phyloP scores from a whole-genome alignment of 2,797 vertebrate species.

The Acanthis flammea region DNA sequence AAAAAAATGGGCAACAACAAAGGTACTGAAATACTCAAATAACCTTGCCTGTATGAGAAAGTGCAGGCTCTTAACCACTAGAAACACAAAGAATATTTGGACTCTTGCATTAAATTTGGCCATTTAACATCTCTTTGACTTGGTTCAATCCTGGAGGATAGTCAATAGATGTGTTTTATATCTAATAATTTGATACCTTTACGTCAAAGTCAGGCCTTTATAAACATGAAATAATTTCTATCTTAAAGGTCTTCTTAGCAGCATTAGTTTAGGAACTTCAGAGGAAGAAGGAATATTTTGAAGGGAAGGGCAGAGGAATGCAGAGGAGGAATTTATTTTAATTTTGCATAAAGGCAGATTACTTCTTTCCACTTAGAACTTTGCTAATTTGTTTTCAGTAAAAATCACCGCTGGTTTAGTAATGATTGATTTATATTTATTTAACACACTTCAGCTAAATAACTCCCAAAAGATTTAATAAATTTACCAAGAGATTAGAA shows the following conservation, averaged over 20 bases:
- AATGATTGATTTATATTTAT: constrained; percentile 12
- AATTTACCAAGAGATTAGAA: background rate
- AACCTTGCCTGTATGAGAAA: background rate
- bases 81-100: background rate
- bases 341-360: background rate
- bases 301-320: background rate
- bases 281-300: background rate
- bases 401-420: background rate
- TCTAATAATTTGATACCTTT: background rate
- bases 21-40: background rate
- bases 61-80: background rate
- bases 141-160: background rate
- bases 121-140: background rate
- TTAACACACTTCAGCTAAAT: background rate
- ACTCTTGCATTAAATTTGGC: background rate
- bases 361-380: background rate
- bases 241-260: background rate
- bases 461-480: background rate
- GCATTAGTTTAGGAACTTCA: background rate
- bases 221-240: background rate
- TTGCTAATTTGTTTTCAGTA: constrained; percentile 21
- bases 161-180: background rate
- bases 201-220: background rate
- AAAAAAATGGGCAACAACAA: background rate
- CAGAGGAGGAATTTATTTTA: background rate